Percentiles rank a stretch among this genome's conserved stretches.
phyloP scores from a whole-genome alignment of 2,113 vertebrate species.

The Eurypyga helias region DNA sequence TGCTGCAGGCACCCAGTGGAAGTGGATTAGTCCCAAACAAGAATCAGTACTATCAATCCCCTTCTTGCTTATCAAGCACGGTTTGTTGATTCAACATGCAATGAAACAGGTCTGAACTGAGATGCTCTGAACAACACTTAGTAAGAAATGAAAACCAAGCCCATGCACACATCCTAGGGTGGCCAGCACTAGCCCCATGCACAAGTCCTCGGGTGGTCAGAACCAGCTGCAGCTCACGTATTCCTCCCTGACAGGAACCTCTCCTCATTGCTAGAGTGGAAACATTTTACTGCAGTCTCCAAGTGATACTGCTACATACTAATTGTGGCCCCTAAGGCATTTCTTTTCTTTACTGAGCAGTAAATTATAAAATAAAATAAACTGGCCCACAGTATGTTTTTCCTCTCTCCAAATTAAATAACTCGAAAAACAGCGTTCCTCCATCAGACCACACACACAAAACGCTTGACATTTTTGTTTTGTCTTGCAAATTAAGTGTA shows the following conservation, averaged over 20 bases:
- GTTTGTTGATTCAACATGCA: not conserved
- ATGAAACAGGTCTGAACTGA: not conserved
- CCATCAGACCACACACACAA: constrained; percentile 32
- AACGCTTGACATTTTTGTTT: not conserved
- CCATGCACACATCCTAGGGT: not conserved
- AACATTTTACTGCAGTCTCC: not conserved
- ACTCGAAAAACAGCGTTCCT: not conserved
- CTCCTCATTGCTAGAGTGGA: not conserved
- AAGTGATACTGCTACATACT: not conserved
- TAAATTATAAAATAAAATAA: constrained; percentile 31
- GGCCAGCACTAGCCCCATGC: not conserved
- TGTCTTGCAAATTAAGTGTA: not conserved
- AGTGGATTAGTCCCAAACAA: not conserved
- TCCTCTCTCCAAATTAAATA: constrained; percentile 18
- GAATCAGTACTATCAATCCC: not conserved
- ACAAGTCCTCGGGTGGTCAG: not conserved
- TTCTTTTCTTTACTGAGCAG: not conserved
- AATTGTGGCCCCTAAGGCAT: not conserved
- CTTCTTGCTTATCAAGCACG: not conserved
- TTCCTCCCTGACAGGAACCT: not conserved
- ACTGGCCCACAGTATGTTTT: not conserved
- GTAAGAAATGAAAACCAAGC: not conserved
- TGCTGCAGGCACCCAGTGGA: not conserved
- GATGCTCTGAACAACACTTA: not conserved
- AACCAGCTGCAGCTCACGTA: not conserved